Base-by-base conservation (phyloP, 2,113 vertebrate species). In the Microtus pennsylvanicus region DNA sequence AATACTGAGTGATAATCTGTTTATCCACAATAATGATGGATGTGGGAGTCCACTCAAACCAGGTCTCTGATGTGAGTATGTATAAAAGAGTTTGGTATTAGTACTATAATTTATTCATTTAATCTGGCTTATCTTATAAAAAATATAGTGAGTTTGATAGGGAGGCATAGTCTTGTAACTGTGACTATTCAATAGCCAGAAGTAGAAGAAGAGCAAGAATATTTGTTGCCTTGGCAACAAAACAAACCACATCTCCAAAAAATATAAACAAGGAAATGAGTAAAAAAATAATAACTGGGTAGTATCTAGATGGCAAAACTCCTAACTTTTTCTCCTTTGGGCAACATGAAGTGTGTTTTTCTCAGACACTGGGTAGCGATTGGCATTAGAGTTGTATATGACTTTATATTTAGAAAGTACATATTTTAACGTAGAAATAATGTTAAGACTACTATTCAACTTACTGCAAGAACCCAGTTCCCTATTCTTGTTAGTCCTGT, bases 381-480 rank as follows among this genome's bases (percentile, higher is more conserved):
- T 30, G 42, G 50, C 74, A 58, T 95, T 95, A 58, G 24, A 91
- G 45, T 90, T 96, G n/a, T 55, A 55, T 88, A 72, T 82, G 5
- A 9, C 16, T 35, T 92, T 58, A 63, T 94, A 90, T 67, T 67
- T 12, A 76, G 77, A 93, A 88, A 85, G 42, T n/a, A 88, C 33
- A 21, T 74, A 83, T 85, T 88, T 80, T 58, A 80, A 26, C 61
- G 22, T 52, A 38, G 35, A 50, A 45, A 45, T 47, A 91, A 81
- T 95, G 83, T 96, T 95, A 95, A 67, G 22, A 90, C 75, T 96
- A 38, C 50, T 90, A 69, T 87, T 93, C 58, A 93, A 65, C 35
- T 76, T 95, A 33, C 26, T 69, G 75, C 4, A 42, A 90, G 47
- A 19, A 21, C 38, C 69, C 81, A 91, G 22, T 33, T 22, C 69